These are phyloP conservation scores for Dichetophora obliterata DNA, from an alignment of 2,888 invertebrate species.

Conservation along the genomic window DNA sequence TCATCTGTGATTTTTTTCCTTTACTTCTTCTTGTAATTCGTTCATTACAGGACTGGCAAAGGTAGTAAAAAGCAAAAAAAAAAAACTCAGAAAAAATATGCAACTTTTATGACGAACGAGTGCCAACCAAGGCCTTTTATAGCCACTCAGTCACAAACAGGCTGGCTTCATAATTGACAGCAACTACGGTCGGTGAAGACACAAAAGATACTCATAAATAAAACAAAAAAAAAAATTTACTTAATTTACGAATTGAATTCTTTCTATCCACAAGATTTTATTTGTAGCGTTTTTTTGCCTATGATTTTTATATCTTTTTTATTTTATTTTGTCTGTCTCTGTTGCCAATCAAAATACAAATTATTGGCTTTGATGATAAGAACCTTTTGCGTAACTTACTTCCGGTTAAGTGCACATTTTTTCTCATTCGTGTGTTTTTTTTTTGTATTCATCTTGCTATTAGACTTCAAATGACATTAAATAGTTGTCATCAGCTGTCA, in stretches of 20 bases:
- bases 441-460: neutral
- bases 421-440: neutral
- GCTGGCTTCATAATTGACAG: too few relatives aligned
- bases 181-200: too few relatives aligned
- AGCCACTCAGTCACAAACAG: too few relatives aligned
- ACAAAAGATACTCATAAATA: too few relatives aligned
- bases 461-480: neutral
- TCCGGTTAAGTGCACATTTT: too few relatives aligned
- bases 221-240: neutral
- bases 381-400: neutral
- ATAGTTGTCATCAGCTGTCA: neutral
- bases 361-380: neutral
- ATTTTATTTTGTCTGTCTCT: neutral
- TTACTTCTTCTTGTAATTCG: neutral
- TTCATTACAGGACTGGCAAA: neutral
- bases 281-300: neutral
- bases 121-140: neutral
- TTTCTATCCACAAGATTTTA: neutral
- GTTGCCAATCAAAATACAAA: neutral
- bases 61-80: neutral
- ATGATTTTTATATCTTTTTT: neutral
- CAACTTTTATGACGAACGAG: neutral
- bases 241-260: constrained; percentile 4
- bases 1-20: neutral
- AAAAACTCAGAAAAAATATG: neutral